phyloP scores from a whole-genome alignment of 2,888 invertebrate species.

The Leistus spinibarbis region DNA sequence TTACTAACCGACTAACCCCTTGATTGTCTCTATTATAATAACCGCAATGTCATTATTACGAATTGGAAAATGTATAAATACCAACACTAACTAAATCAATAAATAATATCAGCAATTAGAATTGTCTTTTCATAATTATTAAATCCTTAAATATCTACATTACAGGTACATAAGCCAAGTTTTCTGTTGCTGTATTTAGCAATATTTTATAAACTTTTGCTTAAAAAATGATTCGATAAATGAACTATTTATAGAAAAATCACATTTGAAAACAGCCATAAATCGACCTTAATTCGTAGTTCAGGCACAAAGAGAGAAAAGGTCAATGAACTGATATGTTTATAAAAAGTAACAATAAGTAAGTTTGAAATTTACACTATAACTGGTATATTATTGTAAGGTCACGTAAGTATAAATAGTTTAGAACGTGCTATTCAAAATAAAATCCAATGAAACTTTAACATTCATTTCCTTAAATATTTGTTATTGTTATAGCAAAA shows the following conservation, averaged over 20 bases:
- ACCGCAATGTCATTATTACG: background rate
- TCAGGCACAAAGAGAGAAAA: too few species aligned
- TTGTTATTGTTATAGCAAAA: background rate
- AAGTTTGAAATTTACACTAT: background rate
- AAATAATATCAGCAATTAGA: background rate
- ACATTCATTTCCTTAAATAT: background rate
- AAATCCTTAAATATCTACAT: background rate
- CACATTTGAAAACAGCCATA: too few species aligned
- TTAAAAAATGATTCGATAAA: too few species aligned
- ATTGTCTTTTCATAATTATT: background rate
- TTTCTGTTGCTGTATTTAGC: too few species aligned
- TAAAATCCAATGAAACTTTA: background rate
- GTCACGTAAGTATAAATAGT: background rate
- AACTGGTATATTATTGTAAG: background rate
- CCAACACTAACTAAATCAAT: background rate
- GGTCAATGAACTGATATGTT: too few species aligned
- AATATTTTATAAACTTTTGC: too few species aligned
- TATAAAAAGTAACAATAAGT: too few species aligned
- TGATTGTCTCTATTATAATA: background rate
- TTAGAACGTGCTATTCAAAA: background rate
- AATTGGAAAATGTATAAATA: background rate
- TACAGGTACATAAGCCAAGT: background rate
- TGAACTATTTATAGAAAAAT: too few species aligned
- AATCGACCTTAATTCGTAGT: too few species aligned
- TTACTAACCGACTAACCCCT: background rate